These are phyloP conservation scores for Bubalus kerabau DNA, from an alignment of 2,113 vertebrate genomes.

Conservation along the genomic window DNA sequence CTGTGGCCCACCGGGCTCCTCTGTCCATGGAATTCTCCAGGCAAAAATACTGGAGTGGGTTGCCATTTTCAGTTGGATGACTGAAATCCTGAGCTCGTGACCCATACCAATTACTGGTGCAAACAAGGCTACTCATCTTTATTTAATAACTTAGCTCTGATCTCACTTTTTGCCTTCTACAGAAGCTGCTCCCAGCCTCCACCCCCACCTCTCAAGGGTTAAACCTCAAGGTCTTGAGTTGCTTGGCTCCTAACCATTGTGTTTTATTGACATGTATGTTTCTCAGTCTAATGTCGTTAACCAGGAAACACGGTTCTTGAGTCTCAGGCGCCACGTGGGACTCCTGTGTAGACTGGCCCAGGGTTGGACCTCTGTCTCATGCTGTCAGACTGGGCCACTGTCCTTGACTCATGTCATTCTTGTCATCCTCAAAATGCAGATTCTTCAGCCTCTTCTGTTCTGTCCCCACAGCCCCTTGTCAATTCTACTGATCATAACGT, in stretches of 20 bases:
- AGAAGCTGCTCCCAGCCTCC: neutral
- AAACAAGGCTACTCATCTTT: neutral
- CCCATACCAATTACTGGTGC: neutral
- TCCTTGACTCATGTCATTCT: neutral
- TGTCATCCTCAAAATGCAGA: neutral
- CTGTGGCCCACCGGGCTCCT: neutral
- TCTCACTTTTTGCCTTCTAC: neutral
- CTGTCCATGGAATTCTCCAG: neutral
- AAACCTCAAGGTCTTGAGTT: neutral
- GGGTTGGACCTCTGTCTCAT: neutral
- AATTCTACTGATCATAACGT: neutral
- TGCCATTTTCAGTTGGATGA: neutral
- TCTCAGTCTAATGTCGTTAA: neutral
- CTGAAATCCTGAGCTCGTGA: neutral
- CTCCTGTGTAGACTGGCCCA: neutral
- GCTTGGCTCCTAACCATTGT: neutral
- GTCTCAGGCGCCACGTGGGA: neutral
- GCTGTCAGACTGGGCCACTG: neutral
- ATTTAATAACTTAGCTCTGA: neutral
- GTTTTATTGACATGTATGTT: neutral
- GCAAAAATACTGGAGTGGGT: neutral
- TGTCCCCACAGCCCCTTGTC: neutral
- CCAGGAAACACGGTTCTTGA: neutral
- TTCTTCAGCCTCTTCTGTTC: neutral
- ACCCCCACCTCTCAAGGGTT: rapidly evolving